Evolutionary conservation across 2,888 invertebrate species (phyloP).

Genomic region (Megamerina dolium): DNA sequence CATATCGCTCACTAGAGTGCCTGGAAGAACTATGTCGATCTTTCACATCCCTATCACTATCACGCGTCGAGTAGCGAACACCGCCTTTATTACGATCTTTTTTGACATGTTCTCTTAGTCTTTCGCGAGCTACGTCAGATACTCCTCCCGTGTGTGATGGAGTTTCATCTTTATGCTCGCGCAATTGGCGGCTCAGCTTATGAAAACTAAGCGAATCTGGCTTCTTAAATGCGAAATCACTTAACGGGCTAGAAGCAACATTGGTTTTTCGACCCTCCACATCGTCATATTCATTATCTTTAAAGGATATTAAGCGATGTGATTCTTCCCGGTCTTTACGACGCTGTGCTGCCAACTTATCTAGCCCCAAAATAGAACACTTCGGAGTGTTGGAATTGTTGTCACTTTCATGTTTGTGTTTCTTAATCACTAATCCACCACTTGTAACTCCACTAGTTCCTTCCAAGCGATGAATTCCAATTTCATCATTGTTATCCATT

Average conservation of each 20-base stretch:
- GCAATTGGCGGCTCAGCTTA: constrained; percentile 59
- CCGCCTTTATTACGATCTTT: constrained; percentile 43
- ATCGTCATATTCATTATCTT: constrained; percentile 52
- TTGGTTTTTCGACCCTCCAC: constrained; percentile 31
- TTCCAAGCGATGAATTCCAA: constrained; percentile 62
- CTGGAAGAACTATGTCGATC: too few species aligned
- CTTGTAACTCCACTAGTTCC: constrained; percentile 57
- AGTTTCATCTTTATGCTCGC: constrained; percentile 77
- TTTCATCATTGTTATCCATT: too few species aligned
- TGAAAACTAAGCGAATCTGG: constrained; percentile 42
- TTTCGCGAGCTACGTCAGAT: constrained; percentile 59
- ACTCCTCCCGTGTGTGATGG: constrained; percentile 93
- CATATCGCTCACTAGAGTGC: constrained; percentile 36
- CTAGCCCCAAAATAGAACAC: constrained; percentile 73
- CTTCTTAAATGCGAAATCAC: constrained; percentile 44
- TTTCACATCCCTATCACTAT: constrained; percentile 19
- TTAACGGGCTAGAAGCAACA: constrained; percentile 14
- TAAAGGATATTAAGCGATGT: constrained; percentile 63
- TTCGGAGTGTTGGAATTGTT: constrained; percentile 65
- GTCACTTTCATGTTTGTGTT: constrained; percentile 50
- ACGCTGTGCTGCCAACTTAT: constrained; percentile 75
- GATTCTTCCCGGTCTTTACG: constrained; percentile 57
- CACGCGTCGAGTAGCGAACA: constrained; percentile 28
- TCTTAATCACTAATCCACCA: constrained; percentile 68
- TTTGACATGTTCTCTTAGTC: constrained; percentile 62